Base-by-base conservation (phyloP, 2,113 vertebrate genomes). In the Paedocypris sp. region DNA sequence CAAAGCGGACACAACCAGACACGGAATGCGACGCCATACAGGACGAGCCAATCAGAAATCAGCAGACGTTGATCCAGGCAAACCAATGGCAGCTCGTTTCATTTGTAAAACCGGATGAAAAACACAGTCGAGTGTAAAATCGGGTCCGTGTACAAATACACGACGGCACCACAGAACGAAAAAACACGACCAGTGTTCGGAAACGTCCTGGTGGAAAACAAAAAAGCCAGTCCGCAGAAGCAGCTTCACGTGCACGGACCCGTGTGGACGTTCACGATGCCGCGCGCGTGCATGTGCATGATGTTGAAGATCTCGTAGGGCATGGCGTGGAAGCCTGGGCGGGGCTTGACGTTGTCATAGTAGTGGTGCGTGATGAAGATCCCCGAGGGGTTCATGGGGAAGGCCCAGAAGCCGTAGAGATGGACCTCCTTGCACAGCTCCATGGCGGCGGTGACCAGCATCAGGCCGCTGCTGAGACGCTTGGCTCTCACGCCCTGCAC, bases 261-360 rank as follows among this genome's bases (percentile, higher is more conserved):
- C 0, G 93, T 97, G 77, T 99, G 95, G 9, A 98, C 91, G 0
- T 88, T 79, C 33, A 99, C 70, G 69, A 97, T 90, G 48, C 95
- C 95, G 1, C 90, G 91, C 62, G 92, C 92, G 68, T 99, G 95
- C 89, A 98, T 88, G 78, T 93, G 95, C 35, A 99, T 86, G 63
- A 99, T 97, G 75, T 90, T 94, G 77, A 99, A 97, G 68, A 96
- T 94, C 75, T 99, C 95, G 0, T 92, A 88, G 35, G 94, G 93
- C 95, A 99, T 99, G 1, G 93, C 92, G 1, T 99, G 95, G 77
- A 99, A 98, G 62, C 95, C 94, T 0, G 95, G 94, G 1, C 92
- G 87, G n/a, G 95, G 95, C 81, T 98, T 98, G 75, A 97, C 89
- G 4, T 99, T 96, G 88, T 99, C 94, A 0, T 99, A 99, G 79